Base-by-base conservation (phyloP, 2,113 vertebrate genomes). In the Gambusia holbrooki region DNA sequence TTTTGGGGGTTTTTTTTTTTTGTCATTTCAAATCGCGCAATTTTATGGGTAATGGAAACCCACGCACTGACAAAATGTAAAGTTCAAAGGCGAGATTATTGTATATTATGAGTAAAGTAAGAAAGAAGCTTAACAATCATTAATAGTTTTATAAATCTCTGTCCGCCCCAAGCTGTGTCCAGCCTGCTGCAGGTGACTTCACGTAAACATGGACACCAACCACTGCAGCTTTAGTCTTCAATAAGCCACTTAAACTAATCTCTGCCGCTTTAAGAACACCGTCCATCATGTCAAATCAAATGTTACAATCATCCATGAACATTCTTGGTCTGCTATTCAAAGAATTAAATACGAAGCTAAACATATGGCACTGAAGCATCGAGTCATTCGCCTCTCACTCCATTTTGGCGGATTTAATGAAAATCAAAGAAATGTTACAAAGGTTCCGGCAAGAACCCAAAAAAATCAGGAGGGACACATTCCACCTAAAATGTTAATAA, bases 241-340 rank as follows among this genome's bases (percentile, higher is more conserved):
- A 1, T 88, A 86, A 92, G 77, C 88, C 85, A 87, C 76, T 85
- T 87, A 48, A 84, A 85, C 85, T 91, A 89, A 92, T 88, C 87
- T 85, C 48, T 68, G 60, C 27, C 74, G 40, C 62, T 37, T 80
- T 63, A 58, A 66, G 78, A 69, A 62, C 62, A 61, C 62, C 2
- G 14, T 42, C 25, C 64, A 54, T n/a, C 60, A 1, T 62, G 35
- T 58, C 51, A 58, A n/a, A 58, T 58, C 51, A 58, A 58, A 58
- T n/a, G 51, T 58, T 58, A n/a, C 51, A 9, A 3, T 58, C 51
- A 3, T 58, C 51, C 7, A 58, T 58, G 5, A 58, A 54, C 48
- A 25, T 25, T 54, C 17, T 6, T 25, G 5, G 5, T 54, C 19
- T 22, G 25, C 22, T n/a, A 25, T 54, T 54, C 5, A 58, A 58